Base-by-base conservation (phyloP, 2,888 invertebrate genomes). In the Leuctra nigra region DNA sequence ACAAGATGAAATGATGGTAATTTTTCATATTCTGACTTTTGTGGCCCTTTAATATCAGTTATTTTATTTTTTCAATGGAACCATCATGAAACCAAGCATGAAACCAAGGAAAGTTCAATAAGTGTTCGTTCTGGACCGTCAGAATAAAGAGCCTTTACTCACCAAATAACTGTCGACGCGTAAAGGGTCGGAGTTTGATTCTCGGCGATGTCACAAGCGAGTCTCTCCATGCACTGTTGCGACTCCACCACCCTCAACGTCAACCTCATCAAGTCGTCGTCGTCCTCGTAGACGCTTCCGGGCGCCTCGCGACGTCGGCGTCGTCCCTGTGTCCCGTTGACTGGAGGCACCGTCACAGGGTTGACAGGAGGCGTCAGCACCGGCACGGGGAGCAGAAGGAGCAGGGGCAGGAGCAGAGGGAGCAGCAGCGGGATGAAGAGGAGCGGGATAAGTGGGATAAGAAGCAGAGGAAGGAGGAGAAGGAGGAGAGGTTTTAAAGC, bases 141-240 rank as follows among this genome's bases (percentile, higher is more conserved):
- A n/a, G 7, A n/a, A n/a, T n/a, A n/a, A 33, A 33, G 33, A 33
- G 6, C 33, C 33, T 38, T 38, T 38, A 38, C 41, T 2, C 20
- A 41, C 41, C 41, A 4, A 6, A 18, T 41, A 2, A 41, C 20
- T 3, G 20, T 41, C 6, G 6, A 4, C 3, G 18, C 18, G 16
- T 16, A 16, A 11, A 20, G 6, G 4, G 11, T 4, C 2, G 41
- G 41, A 4, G 41, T 41, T 20, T 41, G 41, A 18, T 18, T 41
- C 18, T 18, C 20, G 6, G 16, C 41, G 20, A 41, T 41, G 41
- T 41, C 41, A 11, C 41, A 41, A 11, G 18, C 41, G 18, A 41
- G 41, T 18, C 20, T 41, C 41, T 41, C 41, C 41, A 41, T 41
- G 41, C 41, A 41, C 11, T 41, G 41, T 20, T 41, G 18, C 7